Evolutionary conservation across 2,888 invertebrate genomes (phyloP), one percentile per base, ranked within the genome.

Genomic region (Falcaria lacertinaria): DNA sequence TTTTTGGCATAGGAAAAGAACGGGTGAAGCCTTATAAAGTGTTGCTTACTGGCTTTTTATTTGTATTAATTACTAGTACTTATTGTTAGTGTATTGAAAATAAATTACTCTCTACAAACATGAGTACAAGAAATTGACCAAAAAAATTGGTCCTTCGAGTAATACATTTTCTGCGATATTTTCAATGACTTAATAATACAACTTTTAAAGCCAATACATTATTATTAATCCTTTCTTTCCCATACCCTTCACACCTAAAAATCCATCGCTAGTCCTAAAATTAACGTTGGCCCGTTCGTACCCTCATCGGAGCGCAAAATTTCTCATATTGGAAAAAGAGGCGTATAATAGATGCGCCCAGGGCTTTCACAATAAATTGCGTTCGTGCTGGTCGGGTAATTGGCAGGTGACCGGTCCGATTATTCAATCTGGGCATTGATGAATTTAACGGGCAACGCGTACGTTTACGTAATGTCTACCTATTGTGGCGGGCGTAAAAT

Each of bases 391-490:
- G 61, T 54, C 45, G 56, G 57, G 60, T 73, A 73, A 73, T 73
- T 73, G 73, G 72, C 73, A 73, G 73, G 72, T 70, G 73, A 71
- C 72, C 72, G 69, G 61, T 37, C 40, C 64, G 65, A 73, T 73
- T 69, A 73, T 71, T 73, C 73, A 71, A 68, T 64, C 64, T 43
- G 45, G 67, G 60, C 73, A 68, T 67, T 73, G 73, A 73, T 72
- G 65, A 70, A 73, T 73, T 71, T 70, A 69, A 64, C 68, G 51
- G 57, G 49, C 67, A 69, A 64, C 68, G 50, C 56, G 49, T 45
- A 40, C 55, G 52, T 60, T 56, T 57, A 51, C 49, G 48, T 53
- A 41, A 47, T 52, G 42, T 48, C 48, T 48, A 42, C 39, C 54
- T 51, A 47, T 56, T 46, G 44, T 47, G 50, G 46, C 19, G 37